Evolutionary conservation across 2,888 invertebrate species (phyloP).

Genomic region (Yponomeuta malinellus): DNA sequence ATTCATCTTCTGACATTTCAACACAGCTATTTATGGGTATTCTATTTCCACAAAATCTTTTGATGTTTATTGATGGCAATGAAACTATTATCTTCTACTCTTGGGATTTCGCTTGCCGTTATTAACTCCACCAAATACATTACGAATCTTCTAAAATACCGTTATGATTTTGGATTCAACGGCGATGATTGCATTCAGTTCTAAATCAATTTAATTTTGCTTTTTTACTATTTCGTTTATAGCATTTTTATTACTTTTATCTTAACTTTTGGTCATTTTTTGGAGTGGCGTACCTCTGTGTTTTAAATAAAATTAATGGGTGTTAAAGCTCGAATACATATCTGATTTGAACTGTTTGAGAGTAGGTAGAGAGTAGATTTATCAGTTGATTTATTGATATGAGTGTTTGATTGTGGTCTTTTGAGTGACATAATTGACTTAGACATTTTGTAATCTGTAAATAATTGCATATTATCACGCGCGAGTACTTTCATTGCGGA

Average conservation of each 20-base stretch:
- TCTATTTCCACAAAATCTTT: conserved; percentile 16
- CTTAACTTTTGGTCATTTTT: background rate
- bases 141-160: conserved; percentile 6
- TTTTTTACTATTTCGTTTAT: background rate
- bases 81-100: conserved; percentile 23
- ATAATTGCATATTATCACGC: conserved; percentile 4
- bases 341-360: background rate
- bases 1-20: background rate
- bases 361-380: background rate
- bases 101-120: conserved; percentile 8
- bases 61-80: conserved; percentile 28
- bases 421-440: background rate
- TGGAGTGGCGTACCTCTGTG: background rate
- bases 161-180: conserved; percentile 5
- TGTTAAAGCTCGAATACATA: background rate
- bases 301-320: background rate
- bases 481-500: conserved; percentile 6
- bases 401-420: background rate
- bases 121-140: background rate
- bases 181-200: background rate
- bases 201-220: conserved; percentile 5
- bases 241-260: background rate
- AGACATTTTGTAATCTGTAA: background rate
- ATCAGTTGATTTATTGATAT: background rate
- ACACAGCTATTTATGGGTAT: conserved; percentile 9